Conservation (phyloP, 2,797 vertebrate genomes). For the Gallirallus australis region DNA sequence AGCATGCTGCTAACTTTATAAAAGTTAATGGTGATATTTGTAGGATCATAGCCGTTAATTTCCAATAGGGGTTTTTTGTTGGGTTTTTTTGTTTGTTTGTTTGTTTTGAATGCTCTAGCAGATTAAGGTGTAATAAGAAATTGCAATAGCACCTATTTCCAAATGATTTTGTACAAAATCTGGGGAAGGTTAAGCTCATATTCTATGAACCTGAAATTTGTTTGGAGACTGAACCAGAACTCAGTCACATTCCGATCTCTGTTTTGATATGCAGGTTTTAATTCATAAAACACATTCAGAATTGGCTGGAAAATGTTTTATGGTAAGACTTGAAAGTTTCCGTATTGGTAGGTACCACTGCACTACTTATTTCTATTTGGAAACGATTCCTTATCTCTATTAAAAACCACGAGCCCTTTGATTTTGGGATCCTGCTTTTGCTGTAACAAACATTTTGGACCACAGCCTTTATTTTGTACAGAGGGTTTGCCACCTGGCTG, state of each 20-base stretch:
- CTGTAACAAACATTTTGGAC: background rate
- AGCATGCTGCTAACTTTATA: background rate
- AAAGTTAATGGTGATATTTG: background rate
- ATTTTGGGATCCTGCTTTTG: background rate
- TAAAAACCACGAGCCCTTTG: background rate
- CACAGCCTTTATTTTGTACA: background rate
- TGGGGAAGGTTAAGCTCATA: background rate
- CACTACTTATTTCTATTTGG: background rate
- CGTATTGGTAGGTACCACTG: background rate
- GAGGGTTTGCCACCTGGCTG: background rate
- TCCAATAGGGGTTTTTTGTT: background rate
- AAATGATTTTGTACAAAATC: constrained; percentile 28
- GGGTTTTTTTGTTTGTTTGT: too few relatives aligned
- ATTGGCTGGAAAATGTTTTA: background rate
- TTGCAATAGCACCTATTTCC: background rate
- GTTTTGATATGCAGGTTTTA: background rate
- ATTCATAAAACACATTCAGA: background rate
- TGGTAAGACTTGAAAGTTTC: background rate
- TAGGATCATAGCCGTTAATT: background rate
- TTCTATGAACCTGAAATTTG: background rate
- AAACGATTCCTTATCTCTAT: background rate
- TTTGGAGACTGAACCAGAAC: constrained; percentile 18
- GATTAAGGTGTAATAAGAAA: background rate
- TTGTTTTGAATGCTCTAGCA: background rate
- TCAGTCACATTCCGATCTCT: constrained; percentile 4